Evolutionary conservation across 2,888 invertebrate genomes (phyloP).

Genomic region (Diabrotica balteata): DNA sequence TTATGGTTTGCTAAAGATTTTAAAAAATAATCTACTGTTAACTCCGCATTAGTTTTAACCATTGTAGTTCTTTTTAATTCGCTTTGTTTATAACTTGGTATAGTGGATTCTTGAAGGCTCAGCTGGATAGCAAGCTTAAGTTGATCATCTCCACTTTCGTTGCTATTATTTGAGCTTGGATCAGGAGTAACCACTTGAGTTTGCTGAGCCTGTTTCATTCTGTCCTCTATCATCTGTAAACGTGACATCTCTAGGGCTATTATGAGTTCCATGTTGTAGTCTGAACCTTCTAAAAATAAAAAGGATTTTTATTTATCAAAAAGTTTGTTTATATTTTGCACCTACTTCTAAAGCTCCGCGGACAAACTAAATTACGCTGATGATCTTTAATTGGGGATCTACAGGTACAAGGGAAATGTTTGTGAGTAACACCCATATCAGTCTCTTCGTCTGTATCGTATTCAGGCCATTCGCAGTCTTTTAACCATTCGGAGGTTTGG

Average conservation of each 20-base stretch:
- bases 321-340: slow-evolving; percentile 18
- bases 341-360: slow-evolving; percentile 55
- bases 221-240: slow-evolving; percentile 70
- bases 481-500: slow-evolving; percentile 61
- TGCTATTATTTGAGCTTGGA: slow-evolving; percentile 57
- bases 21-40: slow-evolving; percentile 64
- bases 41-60: slow-evolving; percentile 61
- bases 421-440: slow-evolving; percentile 46
- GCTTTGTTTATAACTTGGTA: slow-evolving; percentile 44
- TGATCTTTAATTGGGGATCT: slow-evolving; percentile 58
- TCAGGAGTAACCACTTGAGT: slow-evolving; percentile 48
- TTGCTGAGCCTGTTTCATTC: slow-evolving; percentile 59
- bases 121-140: slow-evolving; percentile 64
- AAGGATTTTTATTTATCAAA: background rate
- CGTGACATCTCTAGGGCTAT: slow-evolving; percentile 74
- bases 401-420: slow-evolving; percentile 45
- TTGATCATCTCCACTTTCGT: slow-evolving; percentile 60
- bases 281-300: slow-evolving; percentile 50
- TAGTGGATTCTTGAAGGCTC: slow-evolving; percentile 61
- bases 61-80: slow-evolving; percentile 29
- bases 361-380: slow-evolving; percentile 65
- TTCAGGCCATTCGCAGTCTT: slow-evolving; percentile 69
- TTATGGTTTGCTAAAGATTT: slow-evolving; percentile 63
- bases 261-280: slow-evolving; percentile 69
- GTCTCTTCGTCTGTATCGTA: slow-evolving; percentile 63